Evolutionary conservation across 2,888 invertebrate genomes (phyloP).

Genomic region (Strigamia maritima): DNA sequence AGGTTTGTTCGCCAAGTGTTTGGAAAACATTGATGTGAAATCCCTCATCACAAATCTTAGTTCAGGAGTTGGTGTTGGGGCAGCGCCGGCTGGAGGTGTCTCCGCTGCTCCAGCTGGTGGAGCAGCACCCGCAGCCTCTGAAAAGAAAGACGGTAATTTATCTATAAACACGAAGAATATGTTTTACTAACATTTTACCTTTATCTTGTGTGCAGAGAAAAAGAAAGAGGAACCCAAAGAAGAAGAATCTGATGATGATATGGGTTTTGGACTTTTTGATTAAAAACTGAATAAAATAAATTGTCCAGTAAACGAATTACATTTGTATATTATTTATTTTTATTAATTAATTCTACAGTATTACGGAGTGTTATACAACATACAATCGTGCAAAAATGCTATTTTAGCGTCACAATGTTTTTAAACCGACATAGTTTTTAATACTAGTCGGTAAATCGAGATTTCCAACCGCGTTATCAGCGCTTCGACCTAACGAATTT

Average conservation of each 20-base stretch:
- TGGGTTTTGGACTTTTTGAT: slow-evolving; percentile 45
- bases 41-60: slow-evolving; percentile 91
- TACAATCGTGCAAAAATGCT: too few relatives aligned
- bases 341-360: too few relatives aligned
- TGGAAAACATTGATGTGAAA: slow-evolving; percentile 90
- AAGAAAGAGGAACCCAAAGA: slow-evolving; percentile 45
- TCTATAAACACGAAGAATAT: not conserved
- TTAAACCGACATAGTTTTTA: not conserved
- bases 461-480: not conserved
- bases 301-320: too few relatives aligned
- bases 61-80: slow-evolving; percentile 81
- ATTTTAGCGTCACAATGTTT: not conserved
- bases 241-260: slow-evolving; percentile 47
- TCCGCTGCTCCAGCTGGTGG: slow-evolving; percentile 57
- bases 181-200: not conserved
- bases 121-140: slow-evolving; percentile 45
- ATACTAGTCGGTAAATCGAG: not conserved
- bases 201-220: slow-evolving; percentile 3
- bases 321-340: too few relatives aligned
- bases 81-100: slow-evolving; percentile 57
- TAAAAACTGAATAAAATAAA: not conserved
- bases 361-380: too few relatives aligned
- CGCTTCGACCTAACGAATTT: not conserved
- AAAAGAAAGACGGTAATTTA: slow-evolving; percentile 42
- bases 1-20: slow-evolving; percentile 86